phyloP scores from a whole-genome alignment of 2,797 vertebrate genomes.

The Poecilia picta region DNA sequence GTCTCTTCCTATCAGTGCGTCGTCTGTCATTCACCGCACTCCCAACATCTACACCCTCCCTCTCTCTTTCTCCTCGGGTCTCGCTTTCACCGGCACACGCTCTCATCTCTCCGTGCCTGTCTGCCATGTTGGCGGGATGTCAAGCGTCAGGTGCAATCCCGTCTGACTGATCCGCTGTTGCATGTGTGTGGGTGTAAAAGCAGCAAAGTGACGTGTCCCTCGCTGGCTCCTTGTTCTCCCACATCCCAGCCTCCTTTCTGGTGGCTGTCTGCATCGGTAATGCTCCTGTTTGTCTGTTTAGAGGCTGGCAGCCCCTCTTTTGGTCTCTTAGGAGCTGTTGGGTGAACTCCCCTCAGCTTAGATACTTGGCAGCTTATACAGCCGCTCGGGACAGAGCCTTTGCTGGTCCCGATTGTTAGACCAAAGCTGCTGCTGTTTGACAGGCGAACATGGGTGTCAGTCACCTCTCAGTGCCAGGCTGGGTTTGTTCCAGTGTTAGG shows the following conservation, averaged over 20 bases:
- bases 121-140: constrained; percentile 70
- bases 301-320: constrained; percentile 47
- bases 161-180: constrained; percentile 71
- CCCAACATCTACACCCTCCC: constrained; percentile 43
- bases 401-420: constrained; percentile 53
- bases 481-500: constrained; percentile 12
- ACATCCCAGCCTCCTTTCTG: constrained; percentile 37
- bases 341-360: constrained; percentile 66
- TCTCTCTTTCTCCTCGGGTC: constrained; percentile 24
- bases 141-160: constrained; percentile 76
- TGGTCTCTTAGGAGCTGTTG: constrained; percentile 74
- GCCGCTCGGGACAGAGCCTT: constrained; percentile 59
- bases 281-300: constrained; percentile 48
- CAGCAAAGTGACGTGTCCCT: constrained; percentile 66
- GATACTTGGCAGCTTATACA: constrained; percentile 70
- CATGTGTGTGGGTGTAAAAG: constrained; percentile 73
- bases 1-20: constrained; percentile 78
- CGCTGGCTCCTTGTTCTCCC: constrained; percentile 22
- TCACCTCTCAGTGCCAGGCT: constrained; percentile 10
- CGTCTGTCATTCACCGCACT: constrained; percentile 76
- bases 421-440: constrained; percentile 21
- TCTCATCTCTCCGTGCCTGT: constrained; percentile 62
- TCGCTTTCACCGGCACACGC: constrained; percentile 21
- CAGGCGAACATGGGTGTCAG: constrained; percentile 11
- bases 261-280: constrained; percentile 56